Evolutionary conservation across 1,140 invertebrate genomes (phyloP).

Genomic region (Dinothrombium tinctorium): DNA sequence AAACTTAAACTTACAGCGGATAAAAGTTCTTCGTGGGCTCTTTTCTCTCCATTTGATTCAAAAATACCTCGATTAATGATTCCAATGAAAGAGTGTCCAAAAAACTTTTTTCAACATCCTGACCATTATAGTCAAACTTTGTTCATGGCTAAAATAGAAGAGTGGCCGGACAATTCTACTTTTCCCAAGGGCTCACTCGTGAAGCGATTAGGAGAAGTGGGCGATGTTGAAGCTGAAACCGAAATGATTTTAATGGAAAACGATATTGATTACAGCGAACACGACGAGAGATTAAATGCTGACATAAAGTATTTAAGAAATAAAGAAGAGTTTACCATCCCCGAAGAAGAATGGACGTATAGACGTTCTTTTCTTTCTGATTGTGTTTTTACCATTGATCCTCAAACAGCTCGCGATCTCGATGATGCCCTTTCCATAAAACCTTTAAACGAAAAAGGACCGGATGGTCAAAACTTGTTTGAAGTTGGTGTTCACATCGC

Average conservation of each 20-base stretch:
- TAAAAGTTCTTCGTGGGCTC: conserved; percentile 27
- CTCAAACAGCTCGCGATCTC: conserved; percentile 62
- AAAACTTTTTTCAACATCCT: conserved; percentile 28
- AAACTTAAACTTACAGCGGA: conserved; percentile 32
- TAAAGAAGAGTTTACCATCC: conserved; percentile 3
- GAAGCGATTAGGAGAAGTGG: conserved; percentile 39
- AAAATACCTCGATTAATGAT: conserved; percentile 43
- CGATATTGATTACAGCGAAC: conserved; percentile 42
- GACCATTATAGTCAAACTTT: conserved; percentile 32
- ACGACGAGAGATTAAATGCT: conserved; percentile 29
- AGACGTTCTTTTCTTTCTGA: conserved; percentile 47
- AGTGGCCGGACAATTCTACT: conserved; percentile 33
- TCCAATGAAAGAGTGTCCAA: conserved; percentile 32
- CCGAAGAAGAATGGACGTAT: conserved; percentile 29
- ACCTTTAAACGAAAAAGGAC: conserved; percentile 35
- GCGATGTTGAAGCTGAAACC: conserved; percentile 47
- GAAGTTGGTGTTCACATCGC: conserved; percentile 79
- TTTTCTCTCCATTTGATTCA: conserved; percentile 44
- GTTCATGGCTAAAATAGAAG: conserved; percentile 39
- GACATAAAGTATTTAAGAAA: conserved; percentile 24
- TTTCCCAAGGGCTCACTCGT: conserved; percentile 35
- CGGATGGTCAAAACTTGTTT: conserved; percentile 11
- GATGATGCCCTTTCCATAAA: conserved; percentile 77
- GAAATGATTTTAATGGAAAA: conserved; percentile 50
- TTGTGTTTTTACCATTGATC: conserved; percentile 80